Percentiles rank a stretch among this genome's conserved stretches.
These are phyloP conservation scores for Drosophila sproati DNA, from an alignment of 1,140 invertebrate species.

Conservation along the genomic window DNA sequence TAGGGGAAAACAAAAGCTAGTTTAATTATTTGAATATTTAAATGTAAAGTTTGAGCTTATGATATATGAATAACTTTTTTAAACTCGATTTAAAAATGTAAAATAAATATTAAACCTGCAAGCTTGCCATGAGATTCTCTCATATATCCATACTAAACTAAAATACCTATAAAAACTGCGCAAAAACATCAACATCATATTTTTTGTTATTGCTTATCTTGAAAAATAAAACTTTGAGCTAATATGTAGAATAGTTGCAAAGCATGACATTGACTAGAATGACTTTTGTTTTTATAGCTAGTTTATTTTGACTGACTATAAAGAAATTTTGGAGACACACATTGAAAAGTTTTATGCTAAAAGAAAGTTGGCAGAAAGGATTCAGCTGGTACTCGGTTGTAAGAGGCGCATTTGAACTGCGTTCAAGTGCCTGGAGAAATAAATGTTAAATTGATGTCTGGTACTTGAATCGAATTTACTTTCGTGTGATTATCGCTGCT, in stretches of 20 bases:
- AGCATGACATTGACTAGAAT: background rate
- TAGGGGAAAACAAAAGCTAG: background rate
- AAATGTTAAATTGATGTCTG: conserved; percentile 23
- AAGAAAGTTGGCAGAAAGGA: too few relatives aligned
- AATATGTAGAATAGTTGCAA: background rate
- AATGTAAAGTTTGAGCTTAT: too few relatives aligned
- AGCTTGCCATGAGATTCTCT: too few relatives aligned
- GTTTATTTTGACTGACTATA: background rate
- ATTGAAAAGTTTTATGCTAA: too few relatives aligned
- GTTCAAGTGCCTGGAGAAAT: conserved; percentile 4
- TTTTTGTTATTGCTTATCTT: background rate
- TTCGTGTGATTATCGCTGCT: conserved; percentile 18
- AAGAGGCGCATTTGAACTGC: background rate
- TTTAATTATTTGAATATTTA: too few relatives aligned
- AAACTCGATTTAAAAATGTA: background rate
- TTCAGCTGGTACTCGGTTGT: too few relatives aligned
- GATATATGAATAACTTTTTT: too few relatives aligned
- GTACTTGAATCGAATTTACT: conserved; percentile 19
- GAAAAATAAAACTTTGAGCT: background rate
- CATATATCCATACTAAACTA: too few relatives aligned
- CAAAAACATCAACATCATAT: too few relatives aligned
- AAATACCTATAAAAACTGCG: too few relatives aligned
- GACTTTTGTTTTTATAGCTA: background rate
- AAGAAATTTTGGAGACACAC: background rate
- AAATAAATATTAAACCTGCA: background rate